Base-by-base conservation (phyloP, 2,888 invertebrate species). In the Nipponacmea schrenckii region DNA sequence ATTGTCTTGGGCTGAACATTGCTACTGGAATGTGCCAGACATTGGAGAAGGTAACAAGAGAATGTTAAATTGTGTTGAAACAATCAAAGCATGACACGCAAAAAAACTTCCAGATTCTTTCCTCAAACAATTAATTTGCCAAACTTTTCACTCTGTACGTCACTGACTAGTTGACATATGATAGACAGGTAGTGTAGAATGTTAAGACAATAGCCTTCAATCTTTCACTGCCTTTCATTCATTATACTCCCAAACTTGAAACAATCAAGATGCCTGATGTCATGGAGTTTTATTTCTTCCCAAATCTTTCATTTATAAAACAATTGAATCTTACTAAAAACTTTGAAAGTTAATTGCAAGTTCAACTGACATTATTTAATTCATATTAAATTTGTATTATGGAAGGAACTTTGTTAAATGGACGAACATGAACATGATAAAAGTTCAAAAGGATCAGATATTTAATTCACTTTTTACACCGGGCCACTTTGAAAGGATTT, bases 91-190 rank as follows among this genome's bases (percentile, higher is more conserved):
- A 24, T 56, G 56, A 56, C 56, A 56, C 39, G 39, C 12, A 56
- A 56, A 56, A 56, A 56, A 56, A 56, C n/a, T 24, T 12, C 24
- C 56, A 20, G 20, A 20, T 56, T 56, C 56, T 56, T 39, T 39
- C 20, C 56, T 56, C 20, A 56, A 56, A 56, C 56, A 56, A 56
- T 56, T 56, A 56, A 56, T 56, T 56, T 56, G 56, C 56, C 56
- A 56, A 56, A 14, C 39, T 56, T 56, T 56, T 56, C 20, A 20
- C 56, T 24, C 12, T 12, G 20, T 56, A 56, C 56, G n/a, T n/a
- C n/a, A 12, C 3, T 56, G 20, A 24, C 56, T 24, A 20, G 20
- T 20, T 56, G 56, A 56, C 56, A 56, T 56, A 56, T 56, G 56
- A 56, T 56, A 24, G 56, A 56, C 56, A 56, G 56, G 24, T 56